These are phyloP conservation scores for Teleopsis dalmanni DNA, from an alignment of 1,140 invertebrate species.

Conservation along the genomic window DNA sequence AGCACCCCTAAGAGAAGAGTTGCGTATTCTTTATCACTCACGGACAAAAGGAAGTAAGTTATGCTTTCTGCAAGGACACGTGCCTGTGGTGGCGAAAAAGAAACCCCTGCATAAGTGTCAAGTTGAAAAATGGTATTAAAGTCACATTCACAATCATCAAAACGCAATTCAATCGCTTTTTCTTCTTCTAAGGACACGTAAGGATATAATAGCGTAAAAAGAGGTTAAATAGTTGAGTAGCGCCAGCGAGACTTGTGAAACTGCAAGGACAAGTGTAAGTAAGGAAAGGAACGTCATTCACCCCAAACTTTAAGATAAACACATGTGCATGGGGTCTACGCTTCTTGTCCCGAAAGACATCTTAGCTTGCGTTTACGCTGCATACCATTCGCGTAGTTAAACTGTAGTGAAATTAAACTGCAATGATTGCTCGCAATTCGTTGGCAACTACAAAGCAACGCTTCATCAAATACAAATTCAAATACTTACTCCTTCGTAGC, in stretches of 20 bases:
- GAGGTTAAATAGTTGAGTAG: too few relatives aligned
- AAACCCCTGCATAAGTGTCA: slow-evolving; percentile 19
- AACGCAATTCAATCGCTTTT: slow-evolving; percentile 31
- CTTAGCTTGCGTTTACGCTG: too few relatives aligned
- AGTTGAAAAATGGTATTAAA: slow-evolving; percentile 44
- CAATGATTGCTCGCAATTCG: too few relatives aligned
- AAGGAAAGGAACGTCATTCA: too few relatives aligned
- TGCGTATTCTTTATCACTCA: neutral
- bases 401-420: too few relatives aligned
- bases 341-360: too few relatives aligned
- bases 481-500: slow-evolving; percentile 1
- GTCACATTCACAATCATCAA: slow-evolving; percentile 44
- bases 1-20: neutral
- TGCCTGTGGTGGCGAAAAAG: slow-evolving; percentile 3
- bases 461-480: neutral
- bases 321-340: too few relatives aligned
- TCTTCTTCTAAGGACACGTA: slow-evolving; percentile 12
- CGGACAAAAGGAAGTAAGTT: neutral
- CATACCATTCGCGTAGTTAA: too few relatives aligned
- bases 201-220: neutral
- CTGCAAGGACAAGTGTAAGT: too few relatives aligned
- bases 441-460: too few relatives aligned
- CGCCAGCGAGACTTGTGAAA: too few relatives aligned
- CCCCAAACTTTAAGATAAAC: too few relatives aligned
- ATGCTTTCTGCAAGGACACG: slow-evolving; percentile 9